A percentile compares a stretch with the other conserved stretches of the same genome.
These are phyloP conservation scores for Linnaemya tessellans DNA, from an alignment of 2,888 invertebrate species.

Conservation along the genomic window DNA sequence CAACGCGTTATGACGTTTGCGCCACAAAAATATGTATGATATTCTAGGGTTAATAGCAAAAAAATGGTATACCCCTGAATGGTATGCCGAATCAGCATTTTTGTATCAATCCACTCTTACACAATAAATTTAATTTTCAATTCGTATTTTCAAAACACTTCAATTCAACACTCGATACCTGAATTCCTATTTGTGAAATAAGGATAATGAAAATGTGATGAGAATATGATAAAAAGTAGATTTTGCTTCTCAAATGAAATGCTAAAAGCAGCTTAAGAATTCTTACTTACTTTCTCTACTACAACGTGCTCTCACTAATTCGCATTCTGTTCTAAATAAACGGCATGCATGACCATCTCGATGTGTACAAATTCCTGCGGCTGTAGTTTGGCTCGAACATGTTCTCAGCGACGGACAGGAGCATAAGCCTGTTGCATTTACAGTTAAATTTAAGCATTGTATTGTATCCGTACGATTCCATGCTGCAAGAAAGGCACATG, in stretches of 20 bases:
- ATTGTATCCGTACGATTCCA: conserved; percentile 54
- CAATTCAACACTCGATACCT: background rate
- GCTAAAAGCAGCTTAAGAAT: background rate
- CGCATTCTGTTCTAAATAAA: conserved; percentile 61
- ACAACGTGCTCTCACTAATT: conserved; percentile 56
- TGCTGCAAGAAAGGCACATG: conserved; percentile 10
- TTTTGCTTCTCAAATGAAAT: background rate
- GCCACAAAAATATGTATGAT: no score
- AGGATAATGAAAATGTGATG: no score
- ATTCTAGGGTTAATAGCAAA: no score
- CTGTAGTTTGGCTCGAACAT: conserved; percentile 56
- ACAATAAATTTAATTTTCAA: background rate
- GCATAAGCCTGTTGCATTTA: conserved; percentile 52
- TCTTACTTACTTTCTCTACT: conserved; percentile 40
- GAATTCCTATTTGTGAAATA: no score
- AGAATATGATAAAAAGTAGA: no score
- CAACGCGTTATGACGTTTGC: no score
- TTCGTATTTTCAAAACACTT: background rate
- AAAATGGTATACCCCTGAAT: no score
- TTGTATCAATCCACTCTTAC: no score
- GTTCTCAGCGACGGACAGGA: conserved; percentile 44
- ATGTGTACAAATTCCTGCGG: conserved; percentile 60
- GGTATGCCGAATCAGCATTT: no score
- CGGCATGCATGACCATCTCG: conserved; percentile 52
- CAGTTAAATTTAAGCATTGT: conserved; percentile 44